Conservation (phyloP, 2,888 invertebrate genomes). For the Andrena minutula region DNA sequence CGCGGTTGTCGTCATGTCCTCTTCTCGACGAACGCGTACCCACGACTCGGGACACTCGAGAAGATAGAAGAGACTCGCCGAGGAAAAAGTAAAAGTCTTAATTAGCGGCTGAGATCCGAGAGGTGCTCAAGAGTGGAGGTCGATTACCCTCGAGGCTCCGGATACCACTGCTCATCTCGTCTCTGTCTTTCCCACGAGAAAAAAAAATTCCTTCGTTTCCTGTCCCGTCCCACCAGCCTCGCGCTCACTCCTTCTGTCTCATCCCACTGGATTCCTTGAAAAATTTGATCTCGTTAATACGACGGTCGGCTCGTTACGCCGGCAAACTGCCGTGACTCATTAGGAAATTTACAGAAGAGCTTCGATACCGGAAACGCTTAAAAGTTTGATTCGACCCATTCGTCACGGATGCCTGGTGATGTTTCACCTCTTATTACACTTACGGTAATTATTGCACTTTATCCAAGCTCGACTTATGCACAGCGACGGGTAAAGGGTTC, state of each 20-base stretch:
- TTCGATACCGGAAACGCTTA: neutral
- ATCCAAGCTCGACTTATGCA: neutral
- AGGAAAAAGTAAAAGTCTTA: conserved; percentile 77
- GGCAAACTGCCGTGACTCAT: conserved; percentile 50
- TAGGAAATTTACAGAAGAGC: conserved; percentile 32
- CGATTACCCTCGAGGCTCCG: conserved; percentile 71
- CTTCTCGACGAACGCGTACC: conserved; percentile 25
- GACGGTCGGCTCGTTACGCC: conserved; percentile 51
- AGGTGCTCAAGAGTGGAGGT: conserved; percentile 69
- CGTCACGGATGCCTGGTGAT: neutral
- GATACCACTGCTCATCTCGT: conserved; percentile 51
- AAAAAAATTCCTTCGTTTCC: conserved; percentile 5
- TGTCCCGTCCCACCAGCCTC: neutral
- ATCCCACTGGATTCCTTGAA: conserved; percentile 53
- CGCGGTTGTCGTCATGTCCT: conserved; percentile 34
- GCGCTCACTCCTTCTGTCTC: conserved; percentile 6
- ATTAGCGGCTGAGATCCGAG: conserved; percentile 74
- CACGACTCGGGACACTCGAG: conserved; percentile 60
- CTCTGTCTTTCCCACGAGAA: conserved; percentile 22
- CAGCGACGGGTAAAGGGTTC: neutral
- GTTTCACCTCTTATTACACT: neutral
- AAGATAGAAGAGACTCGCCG: conserved; percentile 72
- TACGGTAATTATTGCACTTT: neutral
- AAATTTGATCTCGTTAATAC: conserved; percentile 67
- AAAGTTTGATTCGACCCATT: neutral